Percentiles rank a stretch among this genome's conserved stretches.
These are phyloP conservation scores for Trichacis sp. DNA, from an alignment of 2,888 invertebrate species.

Conservation along the genomic window DNA sequence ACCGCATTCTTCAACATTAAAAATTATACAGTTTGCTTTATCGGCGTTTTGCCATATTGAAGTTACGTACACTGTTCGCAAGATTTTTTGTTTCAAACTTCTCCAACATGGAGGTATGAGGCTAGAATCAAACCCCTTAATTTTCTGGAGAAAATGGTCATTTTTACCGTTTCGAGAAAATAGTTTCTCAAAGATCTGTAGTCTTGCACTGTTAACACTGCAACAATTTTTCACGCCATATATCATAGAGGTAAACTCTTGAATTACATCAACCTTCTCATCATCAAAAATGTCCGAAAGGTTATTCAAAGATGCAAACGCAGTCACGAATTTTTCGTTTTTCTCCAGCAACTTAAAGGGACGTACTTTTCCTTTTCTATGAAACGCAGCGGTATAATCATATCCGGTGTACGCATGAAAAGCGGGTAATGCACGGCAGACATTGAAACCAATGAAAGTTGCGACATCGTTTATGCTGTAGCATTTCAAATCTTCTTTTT, in stretches of 20 bases:
- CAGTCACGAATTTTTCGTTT: background rate
- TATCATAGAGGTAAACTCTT: conserved; percentile 24
- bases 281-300: conserved; percentile 26
- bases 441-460: background rate
- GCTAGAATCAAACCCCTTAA: conserved; percentile 28
- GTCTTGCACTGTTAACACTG: conserved; percentile 20
- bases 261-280: conserved; percentile 12
- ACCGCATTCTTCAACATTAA: conserved; percentile 42
- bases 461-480: too few species aligned
- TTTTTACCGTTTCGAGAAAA: conserved; percentile 10
- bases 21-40: conserved; percentile 43
- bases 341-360: conserved; percentile 8
- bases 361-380: conserved; percentile 28
- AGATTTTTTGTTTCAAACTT: conserved; percentile 41
- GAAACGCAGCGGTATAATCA: conserved; percentile 27
- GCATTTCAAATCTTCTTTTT: too few species aligned
- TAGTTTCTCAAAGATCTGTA: conserved; percentile 15
- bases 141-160: conserved; percentile 13
- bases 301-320: conserved; percentile 17
- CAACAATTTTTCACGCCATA: conserved; percentile 11
- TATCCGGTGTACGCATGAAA: conserved; percentile 42
- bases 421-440: conserved; percentile 11
- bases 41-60: conserved; percentile 52
- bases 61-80: conserved; percentile 47
- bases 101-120: conserved; percentile 26